These are phyloP conservation scores for Ploceus nigricollis DNA, from an alignment of 2,113 vertebrate genomes.

Conservation along the genomic window DNA sequence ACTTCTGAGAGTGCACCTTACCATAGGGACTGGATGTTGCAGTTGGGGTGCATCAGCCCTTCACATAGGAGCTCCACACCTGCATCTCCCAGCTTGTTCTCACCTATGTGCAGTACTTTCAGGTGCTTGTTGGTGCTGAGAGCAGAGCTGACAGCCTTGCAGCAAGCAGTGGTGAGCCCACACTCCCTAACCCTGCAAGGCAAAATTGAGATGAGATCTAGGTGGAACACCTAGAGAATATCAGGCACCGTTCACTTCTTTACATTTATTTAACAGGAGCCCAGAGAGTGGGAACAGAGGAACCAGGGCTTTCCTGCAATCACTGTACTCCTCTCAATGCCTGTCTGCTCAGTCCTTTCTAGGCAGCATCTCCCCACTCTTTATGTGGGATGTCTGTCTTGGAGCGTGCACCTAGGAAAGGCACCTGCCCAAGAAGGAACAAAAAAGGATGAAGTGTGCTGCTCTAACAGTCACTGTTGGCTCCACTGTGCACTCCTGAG, in stretches of 20 bases:
- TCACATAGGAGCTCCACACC: slow-evolving; percentile 59
- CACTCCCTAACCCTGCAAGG: slow-evolving; percentile 69
- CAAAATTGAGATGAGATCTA: background rate
- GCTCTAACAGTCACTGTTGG: background rate
- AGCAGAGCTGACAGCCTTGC: slow-evolving; percentile 39
- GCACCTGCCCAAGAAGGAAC: background rate
- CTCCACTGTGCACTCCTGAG: background rate
- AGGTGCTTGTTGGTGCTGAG: slow-evolving; percentile 50
- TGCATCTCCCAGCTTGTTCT: slow-evolving; percentile 58
- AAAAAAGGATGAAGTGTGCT: background rate
- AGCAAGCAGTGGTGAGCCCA: slow-evolving; percentile 54
- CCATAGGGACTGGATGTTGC: slow-evolving; percentile 60
- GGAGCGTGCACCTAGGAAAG: rapidly evolving
- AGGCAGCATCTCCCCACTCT: background rate
- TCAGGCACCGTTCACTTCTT: background rate
- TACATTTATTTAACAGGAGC: background rate
- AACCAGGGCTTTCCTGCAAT: background rate
- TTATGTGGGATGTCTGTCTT: background rate
- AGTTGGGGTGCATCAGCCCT: slow-evolving; percentile 53
- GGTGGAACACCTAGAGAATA: background rate
- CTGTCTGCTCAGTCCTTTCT: background rate
- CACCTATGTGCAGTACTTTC: slow-evolving; percentile 63
- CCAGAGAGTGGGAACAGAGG: background rate
- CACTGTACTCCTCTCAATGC: background rate
- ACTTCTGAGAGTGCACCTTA: slow-evolving; percentile 30